Conservation (phyloP, 2,888 invertebrate species). For the Limnephilus marmoratus region DNA sequence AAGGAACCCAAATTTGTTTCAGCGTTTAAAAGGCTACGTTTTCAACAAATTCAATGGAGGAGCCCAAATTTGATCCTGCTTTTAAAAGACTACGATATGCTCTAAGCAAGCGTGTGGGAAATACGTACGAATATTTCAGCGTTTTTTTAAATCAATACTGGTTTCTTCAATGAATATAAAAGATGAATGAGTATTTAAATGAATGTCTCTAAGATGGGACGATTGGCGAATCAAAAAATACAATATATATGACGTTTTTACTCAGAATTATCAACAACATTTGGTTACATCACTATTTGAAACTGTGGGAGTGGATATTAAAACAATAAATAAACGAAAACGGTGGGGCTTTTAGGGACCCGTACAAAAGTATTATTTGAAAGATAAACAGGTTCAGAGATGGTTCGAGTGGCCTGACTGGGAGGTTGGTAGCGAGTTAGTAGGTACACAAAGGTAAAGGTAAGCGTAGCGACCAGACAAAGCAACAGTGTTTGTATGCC, state of each 20-base stretch:
- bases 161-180: slow-evolving; percentile 15
- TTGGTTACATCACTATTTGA: not conserved
- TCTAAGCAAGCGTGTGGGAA: not conserved
- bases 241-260: not conserved
- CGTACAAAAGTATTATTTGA: not conserved
- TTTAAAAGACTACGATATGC: not conserved
- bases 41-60: too few relatives aligned
- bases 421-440: slow-evolving; percentile 19
- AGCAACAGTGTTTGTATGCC: slow-evolving; percentile 28
- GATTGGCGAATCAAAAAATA: not conserved
- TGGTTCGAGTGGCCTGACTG: not conserved
- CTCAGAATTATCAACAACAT: not conserved
- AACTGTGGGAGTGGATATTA: not conserved
- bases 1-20: too few relatives aligned
- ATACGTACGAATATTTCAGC: not conserved
- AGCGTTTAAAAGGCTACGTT: not conserved
- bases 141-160: not conserved
- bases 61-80: too few relatives aligned
- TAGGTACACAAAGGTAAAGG: not conserved
- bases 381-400: not conserved
- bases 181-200: slow-evolving; percentile 8
- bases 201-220: not conserved
- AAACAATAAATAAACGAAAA: not conserved
- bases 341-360: not conserved
- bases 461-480: slow-evolving; percentile 39